phyloP scores from a whole-genome alignment of 92 coral and sea anemone genomes.

The Parazoanthus darwini region DNA sequence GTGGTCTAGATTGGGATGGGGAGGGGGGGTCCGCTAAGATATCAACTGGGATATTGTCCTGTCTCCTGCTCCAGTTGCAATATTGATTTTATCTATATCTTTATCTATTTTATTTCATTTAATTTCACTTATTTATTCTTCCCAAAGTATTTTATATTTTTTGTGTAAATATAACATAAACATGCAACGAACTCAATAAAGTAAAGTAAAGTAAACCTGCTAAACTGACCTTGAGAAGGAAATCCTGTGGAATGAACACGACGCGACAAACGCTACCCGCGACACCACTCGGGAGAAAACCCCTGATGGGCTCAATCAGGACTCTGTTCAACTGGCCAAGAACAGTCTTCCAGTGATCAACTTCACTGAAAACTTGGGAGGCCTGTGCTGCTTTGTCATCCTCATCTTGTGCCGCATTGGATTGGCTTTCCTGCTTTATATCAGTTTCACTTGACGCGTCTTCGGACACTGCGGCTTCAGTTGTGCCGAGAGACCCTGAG shows the following conservation, averaged over 20 bases:
- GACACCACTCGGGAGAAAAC: slow-evolving; percentile 29
- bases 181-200: too few species aligned
- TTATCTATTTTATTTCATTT: too few species aligned
- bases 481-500: neutral
- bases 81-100: too few species aligned
- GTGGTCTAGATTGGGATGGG: too few species aligned
- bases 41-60: too few species aligned
- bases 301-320: slow-evolving; percentile 54
- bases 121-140: too few species aligned
- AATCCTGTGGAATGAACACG: slow-evolving; percentile 66
- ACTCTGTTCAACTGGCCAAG: slow-evolving; percentile 47
- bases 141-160: too few species aligned
- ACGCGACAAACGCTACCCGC: slow-evolving; percentile 30
- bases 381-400: slow-evolving; percentile 20
- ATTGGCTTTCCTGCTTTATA: neutral
- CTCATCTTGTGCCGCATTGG: neutral
- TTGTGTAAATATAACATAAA: too few species aligned
- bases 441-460: neutral
- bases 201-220: too few species aligned
- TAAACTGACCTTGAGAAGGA: slow-evolving; percentile 53
- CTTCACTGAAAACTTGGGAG: neutral
- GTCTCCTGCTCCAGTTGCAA: too few species aligned
- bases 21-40: too few species aligned
- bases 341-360: slow-evolving; percentile 54
- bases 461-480: neutral